These are phyloP conservation scores for Mergus octosetaceus DNA, from an alignment of 2,797 vertebrate genomes.

Conservation along the genomic window DNA sequence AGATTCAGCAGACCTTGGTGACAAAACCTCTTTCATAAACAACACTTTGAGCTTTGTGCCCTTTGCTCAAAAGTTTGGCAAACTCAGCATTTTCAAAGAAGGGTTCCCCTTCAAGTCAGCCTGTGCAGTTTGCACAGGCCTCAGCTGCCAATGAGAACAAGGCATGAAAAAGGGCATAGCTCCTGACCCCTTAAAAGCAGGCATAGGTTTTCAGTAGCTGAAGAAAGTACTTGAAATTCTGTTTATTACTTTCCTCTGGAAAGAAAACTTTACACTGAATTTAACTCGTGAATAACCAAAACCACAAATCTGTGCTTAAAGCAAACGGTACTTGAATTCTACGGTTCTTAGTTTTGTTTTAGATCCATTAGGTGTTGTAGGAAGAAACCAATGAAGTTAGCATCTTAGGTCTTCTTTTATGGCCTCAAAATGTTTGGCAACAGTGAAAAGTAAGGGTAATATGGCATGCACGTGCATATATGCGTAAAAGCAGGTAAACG, in stretches of 20 bases:
- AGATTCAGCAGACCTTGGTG: background rate
- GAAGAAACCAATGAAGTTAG: background rate
- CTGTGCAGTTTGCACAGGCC: background rate
- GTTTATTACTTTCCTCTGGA: background rate
- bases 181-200: background rate
- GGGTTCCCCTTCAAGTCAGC: background rate
- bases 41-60: background rate
- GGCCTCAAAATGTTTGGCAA: background rate
- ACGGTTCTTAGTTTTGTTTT: background rate
- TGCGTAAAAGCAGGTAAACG: background rate
- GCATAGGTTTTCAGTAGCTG: background rate
- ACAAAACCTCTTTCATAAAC: conserved; percentile 1
- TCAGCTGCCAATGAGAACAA: background rate
- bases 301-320: background rate
- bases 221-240: background rate
- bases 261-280: background rate
- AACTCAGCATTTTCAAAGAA: conserved; percentile 8
- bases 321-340: background rate
- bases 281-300: background rate
- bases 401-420: background rate
- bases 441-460: background rate
- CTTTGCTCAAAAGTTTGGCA: background rate
- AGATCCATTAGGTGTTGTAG: background rate
- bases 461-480: rapidly evolving
- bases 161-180: background rate